phyloP scores from a whole-genome alignment of 2,113 vertebrate genomes.

The Chaenocephalus aceratus region DNA sequence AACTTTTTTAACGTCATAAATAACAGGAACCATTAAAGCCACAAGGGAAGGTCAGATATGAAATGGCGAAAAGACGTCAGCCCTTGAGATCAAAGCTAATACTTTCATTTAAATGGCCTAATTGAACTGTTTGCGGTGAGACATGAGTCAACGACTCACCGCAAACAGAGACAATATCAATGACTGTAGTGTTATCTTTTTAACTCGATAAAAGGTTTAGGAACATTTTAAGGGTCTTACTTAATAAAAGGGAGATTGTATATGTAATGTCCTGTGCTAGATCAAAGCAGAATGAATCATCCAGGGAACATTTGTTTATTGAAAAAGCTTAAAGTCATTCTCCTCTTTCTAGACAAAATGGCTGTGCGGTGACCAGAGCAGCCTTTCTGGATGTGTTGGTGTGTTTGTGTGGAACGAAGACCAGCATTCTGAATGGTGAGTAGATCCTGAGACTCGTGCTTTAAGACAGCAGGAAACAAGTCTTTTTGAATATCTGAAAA shows the following conservation, averaged over 20 bases:
- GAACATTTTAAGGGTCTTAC: neutral
- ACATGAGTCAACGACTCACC: conserved; percentile 12
- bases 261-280: neutral
- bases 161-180: neutral
- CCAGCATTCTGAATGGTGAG: conserved; percentile 74
- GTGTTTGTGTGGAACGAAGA: conserved; percentile 78
- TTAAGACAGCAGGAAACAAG: neutral
- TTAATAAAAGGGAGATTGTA: conserved; percentile 15
- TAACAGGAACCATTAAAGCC: neutral
- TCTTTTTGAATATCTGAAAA: neutral
- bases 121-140: conserved; percentile 36
- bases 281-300: neutral
- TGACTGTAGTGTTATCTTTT: conserved; percentile 18
- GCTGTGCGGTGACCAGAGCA: conserved; percentile 93
- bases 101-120: conserved; percentile 17
- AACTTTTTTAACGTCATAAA: neutral
- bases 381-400: conserved; percentile 89
- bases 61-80: neutral
- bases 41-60: neutral
- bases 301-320: neutral
- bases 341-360: conserved; percentile 84
- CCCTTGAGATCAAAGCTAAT: conserved; percentile 9
- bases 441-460: neutral
- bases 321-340: neutral
- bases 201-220: conserved; percentile 5